Evolutionary conservation across 2,888 invertebrate genomes (phyloP).

Genomic region (Amphipyra tragopoginis): DNA sequence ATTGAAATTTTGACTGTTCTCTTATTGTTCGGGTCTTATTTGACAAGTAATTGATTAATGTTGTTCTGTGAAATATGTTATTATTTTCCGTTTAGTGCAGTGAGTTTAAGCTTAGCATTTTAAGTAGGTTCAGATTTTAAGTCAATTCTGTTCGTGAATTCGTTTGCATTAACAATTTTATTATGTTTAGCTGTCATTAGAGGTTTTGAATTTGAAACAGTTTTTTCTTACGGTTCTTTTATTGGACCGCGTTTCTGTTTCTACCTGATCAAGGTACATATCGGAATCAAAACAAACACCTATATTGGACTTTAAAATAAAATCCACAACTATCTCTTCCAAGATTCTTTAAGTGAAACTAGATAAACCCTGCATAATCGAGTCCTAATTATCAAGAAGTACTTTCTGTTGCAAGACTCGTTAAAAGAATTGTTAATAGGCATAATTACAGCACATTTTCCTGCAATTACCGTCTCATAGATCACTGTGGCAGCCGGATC

Average conservation of each 20-base stretch:
- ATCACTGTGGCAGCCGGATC: constrained; percentile 31
- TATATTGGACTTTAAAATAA: background rate
- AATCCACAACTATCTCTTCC: background rate
- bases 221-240: no score
- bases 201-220: background rate
- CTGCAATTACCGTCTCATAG: constrained; percentile 27
- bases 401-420: background rate
- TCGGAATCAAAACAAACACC: no score
- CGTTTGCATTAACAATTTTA: constrained; percentile 3
- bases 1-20: constrained; percentile 42
- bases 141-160: constrained; percentile 14
- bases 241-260: no score
- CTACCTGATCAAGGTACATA: no score
- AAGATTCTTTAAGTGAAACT: background rate
- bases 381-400: background rate
- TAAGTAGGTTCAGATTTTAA: background rate
- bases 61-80: constrained; percentile 33
- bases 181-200: background rate
- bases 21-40: constrained; percentile 39
- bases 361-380: background rate
- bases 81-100: constrained; percentile 14
- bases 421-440: background rate
- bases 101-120: background rate
- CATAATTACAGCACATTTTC: constrained; percentile 22
- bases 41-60: constrained; percentile 48